Conservation (phyloP, 1,140 invertebrate genomes). For the Tenebrio molitor region DNA sequence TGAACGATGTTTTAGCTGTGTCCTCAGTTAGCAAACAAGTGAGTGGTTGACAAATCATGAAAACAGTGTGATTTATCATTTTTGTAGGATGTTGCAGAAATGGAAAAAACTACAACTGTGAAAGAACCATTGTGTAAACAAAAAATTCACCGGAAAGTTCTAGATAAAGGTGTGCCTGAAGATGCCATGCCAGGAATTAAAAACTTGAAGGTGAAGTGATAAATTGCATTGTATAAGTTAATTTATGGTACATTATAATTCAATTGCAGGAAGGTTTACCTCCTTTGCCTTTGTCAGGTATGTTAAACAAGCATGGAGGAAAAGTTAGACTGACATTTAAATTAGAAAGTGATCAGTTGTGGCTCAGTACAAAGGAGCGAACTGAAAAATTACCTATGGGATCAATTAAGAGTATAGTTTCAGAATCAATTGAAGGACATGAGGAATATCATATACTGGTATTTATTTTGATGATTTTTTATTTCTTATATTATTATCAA, state of each 20-base stretch:
- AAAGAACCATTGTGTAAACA: constrained; percentile 89
- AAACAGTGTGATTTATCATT: constrained; percentile 12
- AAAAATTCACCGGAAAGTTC: constrained; percentile 89
- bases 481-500: constrained; percentile 4
- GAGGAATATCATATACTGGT: constrained; percentile 96
- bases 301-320: constrained; percentile 93
- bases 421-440: constrained; percentile 90
- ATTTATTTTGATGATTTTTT: constrained; percentile 58
- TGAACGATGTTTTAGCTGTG: constrained; percentile 89
- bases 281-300: constrained; percentile 86
- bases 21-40: constrained; percentile 77
- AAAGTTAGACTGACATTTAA: constrained; percentile 95
- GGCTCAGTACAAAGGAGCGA: constrained; percentile 94
- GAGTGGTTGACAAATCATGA: constrained; percentile 43
- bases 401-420: constrained; percentile 87
- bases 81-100: constrained; percentile 66
- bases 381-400: constrained; percentile 95
- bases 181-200: constrained; percentile 91
- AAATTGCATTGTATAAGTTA: constrained; percentile 11
- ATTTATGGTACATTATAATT: neutral
- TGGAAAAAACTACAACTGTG: constrained; percentile 71
- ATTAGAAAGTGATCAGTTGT: constrained; percentile 91
- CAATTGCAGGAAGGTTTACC: constrained; percentile 82
- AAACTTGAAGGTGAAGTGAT: constrained; percentile 81
- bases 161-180: constrained; percentile 92